phyloP scores from a whole-genome alignment of 1,140 invertebrate genomes.

The Ceratosolen solmsi region DNA sequence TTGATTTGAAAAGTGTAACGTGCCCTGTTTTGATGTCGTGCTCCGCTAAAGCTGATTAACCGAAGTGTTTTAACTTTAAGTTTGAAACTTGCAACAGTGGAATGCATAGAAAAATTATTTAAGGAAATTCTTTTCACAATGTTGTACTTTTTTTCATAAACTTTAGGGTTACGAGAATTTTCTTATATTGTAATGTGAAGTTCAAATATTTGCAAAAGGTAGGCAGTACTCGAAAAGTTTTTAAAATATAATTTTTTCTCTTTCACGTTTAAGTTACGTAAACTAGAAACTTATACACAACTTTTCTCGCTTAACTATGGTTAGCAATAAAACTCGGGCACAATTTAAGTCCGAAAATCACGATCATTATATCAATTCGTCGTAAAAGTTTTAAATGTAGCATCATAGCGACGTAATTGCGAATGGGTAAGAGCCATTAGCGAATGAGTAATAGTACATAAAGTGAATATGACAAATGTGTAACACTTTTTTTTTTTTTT shows the following conservation, averaged over 20 bases:
- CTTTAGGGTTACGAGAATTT: neutral
- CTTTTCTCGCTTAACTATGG: neutral
- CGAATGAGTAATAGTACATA: neutral
- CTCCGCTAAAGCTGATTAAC: conserved; percentile 10
- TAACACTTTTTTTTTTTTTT: neutral
- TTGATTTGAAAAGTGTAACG: conserved; percentile 18
- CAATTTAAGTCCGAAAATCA: neutral
- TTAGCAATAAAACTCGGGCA: neutral
- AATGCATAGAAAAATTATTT: conserved; percentile 21
- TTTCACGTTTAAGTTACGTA: neutral
- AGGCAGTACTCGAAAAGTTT: neutral
- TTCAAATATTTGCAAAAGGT: neutral
- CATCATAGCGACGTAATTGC: neutral
- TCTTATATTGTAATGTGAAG: neutral
- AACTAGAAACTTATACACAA: neutral
- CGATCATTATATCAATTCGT: conserved; percentile 14
- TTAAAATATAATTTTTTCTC: neutral
- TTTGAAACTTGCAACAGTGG: neutral
- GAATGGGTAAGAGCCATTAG: conserved; percentile 17
- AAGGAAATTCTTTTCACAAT: neutral
- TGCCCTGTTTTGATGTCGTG: neutral
- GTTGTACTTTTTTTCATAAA: neutral
- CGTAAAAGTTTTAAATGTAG: conserved; percentile 18
- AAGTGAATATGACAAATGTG: neutral
- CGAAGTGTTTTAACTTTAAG: conserved; percentile 11